Evolutionary conservation across 2,888 invertebrate species (phyloP), one percentile per base, ranked within the genome.

Genomic region (Xestia c-nigrum): DNA sequence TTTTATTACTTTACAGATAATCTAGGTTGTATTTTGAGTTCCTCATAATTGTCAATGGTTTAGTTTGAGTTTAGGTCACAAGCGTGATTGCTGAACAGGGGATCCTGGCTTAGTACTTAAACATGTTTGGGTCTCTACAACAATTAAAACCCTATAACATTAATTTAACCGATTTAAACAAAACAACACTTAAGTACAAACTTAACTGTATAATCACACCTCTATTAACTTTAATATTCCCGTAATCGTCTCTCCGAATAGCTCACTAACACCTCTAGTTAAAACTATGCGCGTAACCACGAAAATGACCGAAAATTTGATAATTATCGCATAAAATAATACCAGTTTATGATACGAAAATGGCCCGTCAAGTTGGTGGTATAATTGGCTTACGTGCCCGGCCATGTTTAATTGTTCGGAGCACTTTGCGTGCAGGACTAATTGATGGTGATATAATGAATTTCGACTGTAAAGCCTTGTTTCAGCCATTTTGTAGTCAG

Each of bases 271-370:
- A 74, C 24, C 85, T 74, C 65, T 59, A 76, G 68, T 69, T 84
- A 84, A 65, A 76, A 67, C 66, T 59, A 64, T 57, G 43, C 64
- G n/a, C 16, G 1, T 64, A 16, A 64, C 57, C 43, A 10, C 63
- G n/a, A 46, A n/a, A 84, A 74, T 38, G 21, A 0, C 46, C 55
- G 46, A 61, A 68, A 85, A 78, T 72, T 55, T 50, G 31, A 74
- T 65, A 57, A 70, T 72, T 46, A 74, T 76, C 46, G 66, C 72
- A 65, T 74, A 43, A 74, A 76, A 76, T 79, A 74, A 72, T n/a
- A 71, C 31, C 52, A 59, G 47, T 75, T 59, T 68, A 77, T 57
- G 72, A 73, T 63, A 81, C 55, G 74, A 59, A 69, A 83, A 85
- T 83, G 77, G 57, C 31, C 5, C 61, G 59, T 67, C 64, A 52